phyloP scores from a whole-genome alignment of 2,888 invertebrate genomes.

The Sphaerophoria taeniata region DNA sequence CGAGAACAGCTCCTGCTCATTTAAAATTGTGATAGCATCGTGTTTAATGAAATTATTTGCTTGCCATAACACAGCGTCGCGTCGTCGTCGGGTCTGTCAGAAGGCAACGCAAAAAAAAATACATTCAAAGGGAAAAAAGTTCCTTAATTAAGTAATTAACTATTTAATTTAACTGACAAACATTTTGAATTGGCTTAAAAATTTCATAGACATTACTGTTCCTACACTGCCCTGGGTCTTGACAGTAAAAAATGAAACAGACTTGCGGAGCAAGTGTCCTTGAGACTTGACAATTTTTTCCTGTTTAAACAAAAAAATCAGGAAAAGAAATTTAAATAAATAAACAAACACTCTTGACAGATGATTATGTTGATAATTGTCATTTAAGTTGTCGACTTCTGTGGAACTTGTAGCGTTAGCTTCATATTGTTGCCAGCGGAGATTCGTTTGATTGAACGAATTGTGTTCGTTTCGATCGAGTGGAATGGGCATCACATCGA shows the following conservation, averaged over 20 bases:
- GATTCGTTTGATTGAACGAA: constrained; percentile 19
- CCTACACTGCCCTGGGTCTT: no score
- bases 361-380: no score
- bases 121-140: constrained; percentile 28
- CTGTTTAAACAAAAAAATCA: no score
- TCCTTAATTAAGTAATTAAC: constrained; percentile 43
- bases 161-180: constrained; percentile 42
- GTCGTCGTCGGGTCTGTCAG: no score
- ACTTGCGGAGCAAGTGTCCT: not conserved
- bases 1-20: not conserved
- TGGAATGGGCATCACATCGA: constrained; percentile 5
- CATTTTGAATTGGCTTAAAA: constrained; percentile 37
- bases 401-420: no score
- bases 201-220: not conserved
- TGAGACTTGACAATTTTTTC: no score
- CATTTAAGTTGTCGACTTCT: no score
- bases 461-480: constrained; percentile 2
- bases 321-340: no score
- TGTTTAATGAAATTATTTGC: constrained; percentile 41
- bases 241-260: not conserved
- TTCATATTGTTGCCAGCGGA: not conserved
- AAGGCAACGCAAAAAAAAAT: not conserved
- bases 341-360: no score
- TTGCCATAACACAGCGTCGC: constrained; percentile 7
- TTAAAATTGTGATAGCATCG: constrained; percentile 27